These are phyloP conservation scores for Odontesthes bonariensis DNA, from an alignment of 2,113 vertebrate species.

Conservation along the genomic window DNA sequence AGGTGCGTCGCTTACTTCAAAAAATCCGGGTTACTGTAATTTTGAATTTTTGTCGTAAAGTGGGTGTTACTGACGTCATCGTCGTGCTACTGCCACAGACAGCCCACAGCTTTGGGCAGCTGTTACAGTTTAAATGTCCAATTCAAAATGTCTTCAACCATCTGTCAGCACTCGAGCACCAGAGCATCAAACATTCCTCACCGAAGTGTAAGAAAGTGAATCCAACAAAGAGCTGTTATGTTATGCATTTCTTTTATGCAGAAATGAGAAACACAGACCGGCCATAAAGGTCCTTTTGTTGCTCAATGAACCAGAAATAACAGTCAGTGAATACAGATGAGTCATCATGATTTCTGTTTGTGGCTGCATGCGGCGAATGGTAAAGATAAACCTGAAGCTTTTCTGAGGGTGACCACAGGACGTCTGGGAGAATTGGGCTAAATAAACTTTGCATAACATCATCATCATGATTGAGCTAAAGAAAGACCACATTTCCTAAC, in stretches of 20 bases:
- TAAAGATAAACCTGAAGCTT: constrained; percentile 68
- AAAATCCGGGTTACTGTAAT: no score
- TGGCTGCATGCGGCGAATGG: constrained; percentile 42
- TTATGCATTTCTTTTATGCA: no score
- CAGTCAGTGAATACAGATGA: constrained; percentile 9
- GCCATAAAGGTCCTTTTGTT: constrained; percentile 24
- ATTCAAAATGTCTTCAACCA: constrained; percentile 24
- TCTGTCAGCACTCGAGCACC: constrained; percentile 33
- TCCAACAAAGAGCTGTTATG: constrained; percentile 8
- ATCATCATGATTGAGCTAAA: constrained; percentile 7
- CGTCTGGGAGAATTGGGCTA: constrained; percentile 63
- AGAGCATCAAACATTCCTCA: constrained; percentile 25
- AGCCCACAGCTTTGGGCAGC: constrained; percentile 28
- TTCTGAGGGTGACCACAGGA: constrained; percentile 66
- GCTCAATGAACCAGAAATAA: constrained; percentile 41
- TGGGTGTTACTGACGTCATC: no score
- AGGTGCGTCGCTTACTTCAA: no score
- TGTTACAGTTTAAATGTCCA: constrained; percentile 27
- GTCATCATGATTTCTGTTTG: constrained; percentile 33
- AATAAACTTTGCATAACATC: constrained; percentile 51
- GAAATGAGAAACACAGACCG: constrained; percentile 21
- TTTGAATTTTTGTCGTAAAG: no score
- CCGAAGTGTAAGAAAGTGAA: constrained; percentile 14
- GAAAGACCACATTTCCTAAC: not conserved
- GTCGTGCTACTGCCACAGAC: no score